Percentiles rank a stretch among this genome's conserved stretches.
Conservation (phyloP, 2,797 vertebrate genomes). For the Geotria australis region DNA sequence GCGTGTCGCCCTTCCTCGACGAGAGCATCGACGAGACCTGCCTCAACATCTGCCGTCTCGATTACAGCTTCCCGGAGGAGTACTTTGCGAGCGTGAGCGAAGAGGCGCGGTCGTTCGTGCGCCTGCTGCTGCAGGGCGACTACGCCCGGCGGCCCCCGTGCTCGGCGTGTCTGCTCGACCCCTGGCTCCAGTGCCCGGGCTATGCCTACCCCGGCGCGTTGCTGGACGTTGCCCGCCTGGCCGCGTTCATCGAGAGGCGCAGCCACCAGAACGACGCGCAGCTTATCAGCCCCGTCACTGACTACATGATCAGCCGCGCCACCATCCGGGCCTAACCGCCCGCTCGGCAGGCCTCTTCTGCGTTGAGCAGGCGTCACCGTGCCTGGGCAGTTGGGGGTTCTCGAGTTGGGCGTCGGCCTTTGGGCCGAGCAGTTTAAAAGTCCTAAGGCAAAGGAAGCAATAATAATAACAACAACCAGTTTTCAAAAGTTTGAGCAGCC, state of each 20-base stretch:
- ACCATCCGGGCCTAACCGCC: constrained; percentile 3
- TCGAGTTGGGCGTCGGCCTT: constrained; percentile 1
- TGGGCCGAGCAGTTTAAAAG: too few relatives aligned
- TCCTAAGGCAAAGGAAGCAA: too few relatives aligned
- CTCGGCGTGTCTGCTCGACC: constrained; percentile 61
- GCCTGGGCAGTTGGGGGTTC: constrained; percentile 4
- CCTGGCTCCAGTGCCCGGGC: constrained; percentile 50
- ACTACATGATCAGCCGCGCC: constrained; percentile 36
- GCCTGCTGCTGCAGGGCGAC: constrained; percentile 47
- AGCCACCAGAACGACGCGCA: constrained; percentile 56
- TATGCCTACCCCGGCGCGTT: constrained; percentile 64
- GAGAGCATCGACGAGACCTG: constrained; percentile 90
- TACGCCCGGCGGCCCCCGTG: constrained; percentile 46
- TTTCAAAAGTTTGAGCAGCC: too few relatives aligned
- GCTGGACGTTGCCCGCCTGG: constrained; percentile 53
- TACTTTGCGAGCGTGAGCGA: constrained; percentile 62
- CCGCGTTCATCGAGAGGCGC: constrained; percentile 60
- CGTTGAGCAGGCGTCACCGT: constrained; percentile 4
- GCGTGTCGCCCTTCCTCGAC: constrained; percentile 80
- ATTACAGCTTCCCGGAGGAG: constrained; percentile 77
- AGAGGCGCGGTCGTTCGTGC: constrained; percentile 59
- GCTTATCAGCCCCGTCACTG: constrained; percentile 53
- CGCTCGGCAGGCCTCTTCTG: constrained; percentile 5
- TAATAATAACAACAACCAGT: too few relatives aligned
- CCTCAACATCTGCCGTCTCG: constrained; percentile 68